phyloP scores from a whole-genome alignment of 2,888 invertebrate genomes.

The Patella pellucida region DNA sequence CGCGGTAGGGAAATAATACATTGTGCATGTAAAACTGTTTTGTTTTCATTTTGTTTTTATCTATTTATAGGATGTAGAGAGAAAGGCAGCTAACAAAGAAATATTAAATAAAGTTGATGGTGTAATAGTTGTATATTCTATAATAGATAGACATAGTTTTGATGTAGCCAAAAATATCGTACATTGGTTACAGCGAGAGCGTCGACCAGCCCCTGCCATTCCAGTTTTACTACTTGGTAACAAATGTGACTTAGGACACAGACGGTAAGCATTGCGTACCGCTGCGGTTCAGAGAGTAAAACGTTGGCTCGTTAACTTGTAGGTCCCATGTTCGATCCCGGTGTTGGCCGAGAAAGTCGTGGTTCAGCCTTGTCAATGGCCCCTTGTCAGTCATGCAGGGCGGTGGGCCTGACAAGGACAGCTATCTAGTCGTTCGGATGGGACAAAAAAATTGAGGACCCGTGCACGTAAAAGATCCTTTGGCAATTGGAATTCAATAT shows the following conservation, averaged over 20 bases:
- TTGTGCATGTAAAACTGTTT: too few species aligned
- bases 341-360: neutral
- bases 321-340: too few species aligned
- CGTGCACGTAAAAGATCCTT: too few species aligned
- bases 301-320: too few species aligned
- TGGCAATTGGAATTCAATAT: too few species aligned
- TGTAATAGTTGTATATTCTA: constrained; percentile 47
- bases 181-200: constrained; percentile 44
- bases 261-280: constrained; percentile 33
- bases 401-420: too few species aligned
- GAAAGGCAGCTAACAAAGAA: constrained; percentile 40
- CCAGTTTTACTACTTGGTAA: constrained; percentile 51
- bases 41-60: neutral
- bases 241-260: constrained; percentile 48
- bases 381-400: too few species aligned
- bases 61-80: constrained; percentile 39
- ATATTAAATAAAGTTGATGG: constrained; percentile 47
- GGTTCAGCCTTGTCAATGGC: too few species aligned
- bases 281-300: too few species aligned
- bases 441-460: too few species aligned
- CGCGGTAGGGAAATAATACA: too few species aligned
- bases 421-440: too few species aligned
- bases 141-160: constrained; percentile 45
- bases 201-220: constrained; percentile 33
- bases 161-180: constrained; percentile 44